These are phyloP conservation scores for Theristicus caerulescens DNA, from an alignment of 2,113 vertebrate species.

Conservation along the genomic window DNA sequence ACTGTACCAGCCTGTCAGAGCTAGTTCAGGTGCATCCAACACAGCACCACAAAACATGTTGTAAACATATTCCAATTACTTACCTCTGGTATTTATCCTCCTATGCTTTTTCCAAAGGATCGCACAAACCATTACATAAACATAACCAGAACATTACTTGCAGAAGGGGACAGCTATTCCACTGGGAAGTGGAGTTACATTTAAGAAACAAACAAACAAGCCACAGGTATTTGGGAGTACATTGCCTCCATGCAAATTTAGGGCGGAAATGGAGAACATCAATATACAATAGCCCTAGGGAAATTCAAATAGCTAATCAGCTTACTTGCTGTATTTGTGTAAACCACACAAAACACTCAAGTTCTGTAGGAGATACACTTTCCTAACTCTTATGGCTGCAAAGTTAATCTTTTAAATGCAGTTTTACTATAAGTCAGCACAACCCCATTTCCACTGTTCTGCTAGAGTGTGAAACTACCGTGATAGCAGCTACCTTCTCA, in stretches of 20 bases:
- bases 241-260: neutral
- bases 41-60: neutral
- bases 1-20: neutral
- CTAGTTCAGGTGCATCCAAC: neutral
- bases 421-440: neutral
- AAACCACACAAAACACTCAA: neutral
- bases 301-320: neutral
- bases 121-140: neutral
- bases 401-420: neutral
- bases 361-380: neutral
- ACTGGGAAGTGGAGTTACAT: neutral
- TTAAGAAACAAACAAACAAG: slow-evolving; percentile 10
- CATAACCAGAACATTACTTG: neutral
- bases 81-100: neutral
- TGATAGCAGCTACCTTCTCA: neutral
- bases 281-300: neutral
- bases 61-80: neutral
- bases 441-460: neutral
- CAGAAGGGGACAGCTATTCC: neutral
- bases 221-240: neutral
- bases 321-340: neutral
- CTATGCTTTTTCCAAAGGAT: neutral
- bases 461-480: neutral
- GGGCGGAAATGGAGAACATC: neutral
- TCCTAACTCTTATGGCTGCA: neutral